Evolutionary conservation across 53 echinoderm and acorn worm genomes (phyloP).

Genomic region (Temnopleurus reevesii): DNA sequence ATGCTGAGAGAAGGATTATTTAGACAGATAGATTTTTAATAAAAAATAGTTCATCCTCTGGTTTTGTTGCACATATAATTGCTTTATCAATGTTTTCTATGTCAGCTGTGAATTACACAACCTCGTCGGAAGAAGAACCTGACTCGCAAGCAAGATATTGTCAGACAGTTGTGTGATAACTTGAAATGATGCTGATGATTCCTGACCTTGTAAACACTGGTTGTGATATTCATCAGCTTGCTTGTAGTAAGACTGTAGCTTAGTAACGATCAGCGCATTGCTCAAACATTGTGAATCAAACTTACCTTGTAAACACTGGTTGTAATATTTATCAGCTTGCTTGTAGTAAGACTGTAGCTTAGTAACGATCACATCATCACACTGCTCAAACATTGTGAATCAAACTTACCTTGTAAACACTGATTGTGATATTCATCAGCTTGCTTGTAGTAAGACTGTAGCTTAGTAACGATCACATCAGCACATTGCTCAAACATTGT

Average conservation of each 20-base stretch:
- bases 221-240: constrained; percentile 96
- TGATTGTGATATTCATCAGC: constrained; percentile 99
- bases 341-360: constrained; percentile 88
- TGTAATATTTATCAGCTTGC: constrained; percentile 93
- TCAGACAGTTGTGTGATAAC: too few species aligned
- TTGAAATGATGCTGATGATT: too few species aligned
- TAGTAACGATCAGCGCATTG: constrained; percentile 82
- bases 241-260: constrained; percentile 84
- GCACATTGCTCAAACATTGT: constrained; percentile 95
- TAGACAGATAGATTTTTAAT: too few species aligned
- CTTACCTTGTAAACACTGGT: constrained; percentile 92
- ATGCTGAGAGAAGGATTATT: too few species aligned
- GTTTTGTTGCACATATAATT: too few species aligned
- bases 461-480: constrained; percentile 85
- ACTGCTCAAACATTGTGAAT: constrained; percentile 95
- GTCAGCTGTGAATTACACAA: too few species aligned
- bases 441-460: constrained; percentile 91
- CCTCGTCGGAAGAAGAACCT: too few species aligned
- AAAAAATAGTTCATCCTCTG: too few species aligned
- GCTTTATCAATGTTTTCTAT: too few species aligned
- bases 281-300: too few species aligned
- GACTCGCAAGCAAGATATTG: too few species aligned
- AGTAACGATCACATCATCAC: constrained; percentile 82
- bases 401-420: constrained; percentile 91
- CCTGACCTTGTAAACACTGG: constrained; percentile 89